Evolutionary conservation across 1,140 invertebrate genomes (phyloP).

Genomic region (Drosophila virilis): DNA sequence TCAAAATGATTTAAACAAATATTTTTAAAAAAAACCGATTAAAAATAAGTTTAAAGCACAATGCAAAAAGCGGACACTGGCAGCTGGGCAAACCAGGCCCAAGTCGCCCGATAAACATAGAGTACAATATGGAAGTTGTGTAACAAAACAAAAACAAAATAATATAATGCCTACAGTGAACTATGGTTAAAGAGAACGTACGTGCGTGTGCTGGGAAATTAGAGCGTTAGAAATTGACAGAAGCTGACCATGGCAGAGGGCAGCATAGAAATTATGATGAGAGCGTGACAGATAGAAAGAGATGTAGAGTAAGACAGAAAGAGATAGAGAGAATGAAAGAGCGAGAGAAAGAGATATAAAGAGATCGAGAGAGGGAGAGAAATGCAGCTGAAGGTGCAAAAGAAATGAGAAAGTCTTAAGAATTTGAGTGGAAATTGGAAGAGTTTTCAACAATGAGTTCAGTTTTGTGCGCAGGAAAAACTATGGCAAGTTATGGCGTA

Average conservation of each 20-base stretch:
- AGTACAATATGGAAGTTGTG: constrained; percentile 42
- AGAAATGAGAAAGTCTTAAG: constrained; percentile 77
- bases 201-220: constrained; percentile 60
- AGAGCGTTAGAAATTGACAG: constrained; percentile 75
- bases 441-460: constrained; percentile 65
- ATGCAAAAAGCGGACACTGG: constrained; percentile 25
- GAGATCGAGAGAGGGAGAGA: neutral
- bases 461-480: constrained; percentile 66
- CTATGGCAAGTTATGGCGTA: constrained; percentile 84
- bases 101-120: constrained; percentile 47
- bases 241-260: constrained; percentile 39
- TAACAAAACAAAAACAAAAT: constrained; percentile 37
- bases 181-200: constrained; percentile 59
- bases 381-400: constrained; percentile 49
- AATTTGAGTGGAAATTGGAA: constrained; percentile 61
- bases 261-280: constrained; percentile 41
- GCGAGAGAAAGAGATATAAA: neutral
- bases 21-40: constrained; percentile 68
- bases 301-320: constrained; percentile 42
- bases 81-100: constrained; percentile 46
- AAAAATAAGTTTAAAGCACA: constrained; percentile 73
- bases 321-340: constrained; percentile 36
- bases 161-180: constrained; percentile 64
- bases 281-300: constrained; percentile 51
- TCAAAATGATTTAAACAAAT: constrained; percentile 65